phyloP scores from a whole-genome alignment of 2,888 invertebrate species.

The Cerastis rubricosa region DNA sequence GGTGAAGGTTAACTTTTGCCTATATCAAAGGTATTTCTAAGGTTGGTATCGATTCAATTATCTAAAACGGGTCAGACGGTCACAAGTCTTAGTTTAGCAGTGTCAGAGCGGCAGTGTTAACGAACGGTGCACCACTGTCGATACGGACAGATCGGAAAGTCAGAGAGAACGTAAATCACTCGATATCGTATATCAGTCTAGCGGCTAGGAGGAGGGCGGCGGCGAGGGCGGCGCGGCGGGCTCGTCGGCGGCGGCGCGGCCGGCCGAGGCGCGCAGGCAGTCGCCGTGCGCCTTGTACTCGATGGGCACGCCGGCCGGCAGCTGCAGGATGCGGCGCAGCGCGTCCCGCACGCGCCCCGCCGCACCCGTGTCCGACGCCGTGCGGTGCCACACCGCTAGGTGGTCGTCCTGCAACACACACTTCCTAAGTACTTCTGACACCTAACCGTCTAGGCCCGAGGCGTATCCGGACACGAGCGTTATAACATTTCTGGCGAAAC shows the following conservation, averaged over 20 bases:
- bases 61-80: conserved; percentile 26
- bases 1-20: conserved; percentile 47
- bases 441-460: neutral
- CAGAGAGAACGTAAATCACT: conserved; percentile 40
- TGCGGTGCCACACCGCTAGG: conserved; percentile 99
- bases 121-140: conserved; percentile 44
- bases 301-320: conserved; percentile 97
- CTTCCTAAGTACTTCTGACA: neutral
- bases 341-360: conserved; percentile 98
- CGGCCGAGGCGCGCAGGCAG: conserved; percentile 80
- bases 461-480: neutral
- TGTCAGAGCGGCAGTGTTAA: conserved; percentile 37
- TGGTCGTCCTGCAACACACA: conserved; percentile 96
- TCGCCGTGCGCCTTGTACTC: conserved; percentile 95
- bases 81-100: conserved; percentile 31
- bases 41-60: conserved; percentile 35
- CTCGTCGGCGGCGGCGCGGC: conserved; percentile 64
- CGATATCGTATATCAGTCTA: conserved; percentile 35
- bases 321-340: conserved; percentile 97
- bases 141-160: conserved; percentile 35
- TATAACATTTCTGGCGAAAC: neutral
- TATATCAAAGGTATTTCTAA: conserved; percentile 44
- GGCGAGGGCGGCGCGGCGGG: conserved; percentile 59
- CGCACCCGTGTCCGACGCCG: conserved; percentile 96
- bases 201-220: conserved; percentile 45